Base-by-base conservation (phyloP, 2,113 vertebrate genomes). In the Carlito syrichta region DNA sequence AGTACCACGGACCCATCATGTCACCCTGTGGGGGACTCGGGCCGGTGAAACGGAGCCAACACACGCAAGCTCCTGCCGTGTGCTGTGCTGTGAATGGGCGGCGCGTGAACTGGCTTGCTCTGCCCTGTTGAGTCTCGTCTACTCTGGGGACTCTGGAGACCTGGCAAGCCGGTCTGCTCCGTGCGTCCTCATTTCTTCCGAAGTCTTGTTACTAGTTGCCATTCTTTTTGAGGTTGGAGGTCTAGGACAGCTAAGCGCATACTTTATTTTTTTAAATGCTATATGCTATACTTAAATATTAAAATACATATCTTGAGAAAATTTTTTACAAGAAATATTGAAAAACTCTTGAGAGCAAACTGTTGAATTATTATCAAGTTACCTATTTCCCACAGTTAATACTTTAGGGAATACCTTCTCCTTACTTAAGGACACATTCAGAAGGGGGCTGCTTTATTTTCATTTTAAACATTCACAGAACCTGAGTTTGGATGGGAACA, bases 371-470 rank as follows among this genome's bases (percentile, higher is more conserved):
- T 52, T 84, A 71, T 43, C 50, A 60, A 86, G n/a, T 56, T 76
- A 93, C 78, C 48, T 45, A 60, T 4, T 83, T 85, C 45, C 22
- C 30, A 32, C 11, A 83, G 35, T 62, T 11, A 56, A 81, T 88
- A 85, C 17, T 69, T 94, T 54, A 66, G 14, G 69, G 32, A 56
- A 54, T 50, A 79, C 56, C 8, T 79, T 97, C 22, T 90, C 82
- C 77, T 86, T 43, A 62, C 23, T 94, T 88, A 69, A 68, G 13
- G 40, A 40, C 10, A 86, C 38, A 66, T 19, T 89, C 60, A 63
- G 38, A 8, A 76, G 85, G 19, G n/a, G n/a, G n/a, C n/a, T n/a
- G 69, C 19, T 60, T 12, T 73, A 78, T 45, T 91, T 82, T 66
- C 8, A 93, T 86, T 68, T 89, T 52, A 45, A 74, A 38, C 56